A percentile compares a stretch with the other conserved stretches of the same genome.
Conservation (phyloP, 2,797 vertebrate species). For the Pipistrellus nathusii region DNA sequence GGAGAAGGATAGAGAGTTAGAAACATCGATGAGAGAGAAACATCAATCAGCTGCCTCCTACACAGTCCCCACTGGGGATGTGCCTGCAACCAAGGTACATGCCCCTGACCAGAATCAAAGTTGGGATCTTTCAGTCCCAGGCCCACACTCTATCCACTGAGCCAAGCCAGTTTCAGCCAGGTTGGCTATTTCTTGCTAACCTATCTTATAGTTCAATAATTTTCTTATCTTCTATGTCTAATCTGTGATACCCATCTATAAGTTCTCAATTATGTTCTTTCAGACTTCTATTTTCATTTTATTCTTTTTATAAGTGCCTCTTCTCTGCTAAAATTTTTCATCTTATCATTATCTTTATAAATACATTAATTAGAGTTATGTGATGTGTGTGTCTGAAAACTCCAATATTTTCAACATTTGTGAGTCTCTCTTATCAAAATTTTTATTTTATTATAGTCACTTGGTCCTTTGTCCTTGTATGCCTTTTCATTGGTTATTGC, state of each 20-base stretch:
- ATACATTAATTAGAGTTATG: slow-evolving; percentile 21
- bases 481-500: neutral
- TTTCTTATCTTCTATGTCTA: slow-evolving; percentile 17
- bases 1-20: too few relatives aligned
- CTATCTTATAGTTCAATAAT: neutral
- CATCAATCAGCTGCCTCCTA: too few relatives aligned
- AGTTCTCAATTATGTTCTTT: slow-evolving; percentile 20
- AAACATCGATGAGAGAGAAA: too few relatives aligned
- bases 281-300: slow-evolving; percentile 40
- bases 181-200: neutral
- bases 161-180: neutral
- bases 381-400: neutral
- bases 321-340: slow-evolving; percentile 36
- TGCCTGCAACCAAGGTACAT: too few relatives aligned
- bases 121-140: too few relatives aligned
- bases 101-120: too few relatives aligned
- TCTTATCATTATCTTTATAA: neutral
- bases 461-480: neutral
- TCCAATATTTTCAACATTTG: neutral
- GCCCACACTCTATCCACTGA: too few relatives aligned
- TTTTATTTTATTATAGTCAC: neutral
- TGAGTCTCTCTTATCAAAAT: neutral
- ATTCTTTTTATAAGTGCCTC: neutral
- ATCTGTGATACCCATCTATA: neutral
- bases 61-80: too few relatives aligned